Conservation (phyloP, 1,140 invertebrate genomes). For the Metopolophium dirhodum region DNA sequence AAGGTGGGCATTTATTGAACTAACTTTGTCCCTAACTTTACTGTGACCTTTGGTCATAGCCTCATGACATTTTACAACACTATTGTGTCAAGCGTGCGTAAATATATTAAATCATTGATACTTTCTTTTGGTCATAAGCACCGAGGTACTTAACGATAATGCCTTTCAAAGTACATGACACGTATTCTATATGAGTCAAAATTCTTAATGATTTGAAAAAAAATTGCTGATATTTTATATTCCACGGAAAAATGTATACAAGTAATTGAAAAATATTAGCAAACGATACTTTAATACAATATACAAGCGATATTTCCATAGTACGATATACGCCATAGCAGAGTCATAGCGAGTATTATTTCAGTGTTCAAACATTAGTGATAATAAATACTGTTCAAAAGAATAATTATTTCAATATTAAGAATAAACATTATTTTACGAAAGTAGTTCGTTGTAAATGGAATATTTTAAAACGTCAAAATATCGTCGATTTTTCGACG, state of each 20-base stretch:
- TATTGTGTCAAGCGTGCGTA: neutral
- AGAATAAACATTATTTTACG: neutral
- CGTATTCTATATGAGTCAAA: neutral
- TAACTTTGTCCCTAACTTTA: neutral
- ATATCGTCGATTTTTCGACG: neutral
- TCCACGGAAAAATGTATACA: neutral
- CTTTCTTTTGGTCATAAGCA: neutral
- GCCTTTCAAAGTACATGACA: neutral
- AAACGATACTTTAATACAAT: too few relatives aligned
- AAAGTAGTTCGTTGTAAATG: neutral
- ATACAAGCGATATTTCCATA: too few relatives aligned
- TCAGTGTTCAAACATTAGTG: neutral
- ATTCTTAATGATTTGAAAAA: neutral
- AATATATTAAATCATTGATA: neutral
- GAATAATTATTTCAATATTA: neutral
- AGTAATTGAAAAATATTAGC: neutral
- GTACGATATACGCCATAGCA: too few relatives aligned
- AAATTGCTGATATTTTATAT: neutral
- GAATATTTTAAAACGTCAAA: neutral
- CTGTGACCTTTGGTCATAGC: slow-evolving; percentile 23
- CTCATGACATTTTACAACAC: slow-evolving; percentile 4
- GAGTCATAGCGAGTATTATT: neutral
- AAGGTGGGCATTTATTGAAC: neutral
- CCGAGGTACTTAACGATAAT: neutral
- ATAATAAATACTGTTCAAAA: neutral